These are phyloP conservation scores for Gallinago solitaria DNA, from an alignment of 2,797 vertebrate genomes.

Conservation along the genomic window DNA sequence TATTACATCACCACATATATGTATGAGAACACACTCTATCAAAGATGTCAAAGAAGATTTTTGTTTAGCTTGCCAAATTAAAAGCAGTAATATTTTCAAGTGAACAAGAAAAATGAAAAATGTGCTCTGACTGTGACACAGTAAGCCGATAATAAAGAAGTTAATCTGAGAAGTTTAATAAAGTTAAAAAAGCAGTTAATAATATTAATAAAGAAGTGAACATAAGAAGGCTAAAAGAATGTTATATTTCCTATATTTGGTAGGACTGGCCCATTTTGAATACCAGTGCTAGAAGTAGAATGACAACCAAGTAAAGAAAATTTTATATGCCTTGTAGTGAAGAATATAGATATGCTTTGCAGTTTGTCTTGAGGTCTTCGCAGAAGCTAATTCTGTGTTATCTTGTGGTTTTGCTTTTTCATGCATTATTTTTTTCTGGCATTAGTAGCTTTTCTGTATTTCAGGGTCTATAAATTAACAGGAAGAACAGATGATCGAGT, in stretches of 20 bases:
- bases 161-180: neutral
- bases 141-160: neutral
- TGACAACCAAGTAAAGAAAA: neutral
- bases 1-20: neutral
- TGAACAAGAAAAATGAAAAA: neutral
- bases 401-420: neutral
- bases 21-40: fast-evolving
- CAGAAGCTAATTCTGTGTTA: neutral
- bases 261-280: neutral
- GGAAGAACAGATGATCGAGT: neutral
- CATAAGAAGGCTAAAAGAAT: neutral
- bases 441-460: neutral
- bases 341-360: neutral
- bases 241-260: neutral
- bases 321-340: neutral
- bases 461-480: neutral
- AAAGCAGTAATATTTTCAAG: neutral
- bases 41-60: neutral
- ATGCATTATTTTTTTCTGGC: neutral
- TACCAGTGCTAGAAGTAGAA: neutral
- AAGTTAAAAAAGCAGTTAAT: no score
- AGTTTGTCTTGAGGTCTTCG: neutral
- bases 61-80: neutral
- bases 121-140: neutral
- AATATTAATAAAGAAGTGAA: neutral